These are phyloP conservation scores for Calidris pygmaea DNA, from an alignment of 2,113 vertebrate species.

Conservation along the genomic window DNA sequence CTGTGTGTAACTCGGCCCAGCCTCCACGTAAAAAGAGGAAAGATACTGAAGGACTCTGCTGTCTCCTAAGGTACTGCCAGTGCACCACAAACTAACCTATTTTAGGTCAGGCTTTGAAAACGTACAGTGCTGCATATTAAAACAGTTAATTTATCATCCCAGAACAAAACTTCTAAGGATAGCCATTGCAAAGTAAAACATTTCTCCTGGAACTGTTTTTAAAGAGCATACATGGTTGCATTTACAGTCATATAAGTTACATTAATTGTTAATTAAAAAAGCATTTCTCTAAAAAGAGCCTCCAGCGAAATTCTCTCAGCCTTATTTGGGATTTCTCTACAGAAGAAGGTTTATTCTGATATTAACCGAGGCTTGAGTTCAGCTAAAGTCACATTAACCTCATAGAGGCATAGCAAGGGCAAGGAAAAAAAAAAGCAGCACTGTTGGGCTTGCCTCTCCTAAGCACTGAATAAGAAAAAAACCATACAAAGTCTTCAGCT, in stretches of 20 bases:
- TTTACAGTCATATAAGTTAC: not conserved
- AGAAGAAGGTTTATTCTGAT: not conserved
- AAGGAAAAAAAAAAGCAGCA: not conserved
- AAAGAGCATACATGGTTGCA: not conserved
- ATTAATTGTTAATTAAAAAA: slow-evolving; percentile 6
- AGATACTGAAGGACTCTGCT: not conserved
- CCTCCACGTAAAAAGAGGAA: fast-evolving
- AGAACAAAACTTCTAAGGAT: not conserved
- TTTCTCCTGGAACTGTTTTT: not conserved
- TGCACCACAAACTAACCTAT: fast-evolving
- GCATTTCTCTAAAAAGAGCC: not conserved
- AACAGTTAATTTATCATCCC: not conserved
- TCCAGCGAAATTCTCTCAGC: not conserved
- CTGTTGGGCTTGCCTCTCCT: not conserved
- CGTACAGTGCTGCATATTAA: fast-evolving
- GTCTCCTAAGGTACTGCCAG: fast-evolving
- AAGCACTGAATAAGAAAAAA: not conserved
- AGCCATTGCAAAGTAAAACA: not conserved
- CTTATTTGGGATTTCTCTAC: not conserved
- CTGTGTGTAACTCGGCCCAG: not conserved
- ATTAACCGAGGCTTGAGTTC: not conserved
- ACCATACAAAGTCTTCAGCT: not conserved
- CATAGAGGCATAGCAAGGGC: not conserved
- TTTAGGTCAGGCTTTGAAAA: not conserved
- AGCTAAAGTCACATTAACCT: not conserved